Percentiles rank a stretch among this genome's conserved stretches.
These are phyloP conservation scores for Trypoxylus dichotomus DNA, from an alignment of 1,140 invertebrate genomes.

Conservation along the genomic window DNA sequence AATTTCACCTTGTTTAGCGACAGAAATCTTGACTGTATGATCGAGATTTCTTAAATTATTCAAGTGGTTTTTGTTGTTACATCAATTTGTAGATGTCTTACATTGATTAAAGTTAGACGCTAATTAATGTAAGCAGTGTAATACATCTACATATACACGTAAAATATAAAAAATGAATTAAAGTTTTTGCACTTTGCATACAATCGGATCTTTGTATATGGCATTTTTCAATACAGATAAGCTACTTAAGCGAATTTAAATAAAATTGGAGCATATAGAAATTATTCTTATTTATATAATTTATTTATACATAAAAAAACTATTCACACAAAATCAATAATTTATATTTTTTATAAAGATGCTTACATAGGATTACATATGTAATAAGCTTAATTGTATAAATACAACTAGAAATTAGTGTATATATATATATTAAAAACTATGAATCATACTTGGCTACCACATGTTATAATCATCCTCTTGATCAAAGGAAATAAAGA, in stretches of 20 bases:
- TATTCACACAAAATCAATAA: constrained; percentile 20
- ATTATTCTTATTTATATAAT: neutral
- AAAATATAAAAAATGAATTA: no score
- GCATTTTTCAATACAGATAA: no score
- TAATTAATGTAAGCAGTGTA: no score
- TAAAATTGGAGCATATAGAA: no score
- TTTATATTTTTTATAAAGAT: constrained; percentile 21
- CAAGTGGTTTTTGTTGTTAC: no score
- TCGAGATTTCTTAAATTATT: neutral
- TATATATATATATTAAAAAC: constrained; percentile 1
- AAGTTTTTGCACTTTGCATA: no score
- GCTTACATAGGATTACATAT: constrained; percentile 12
- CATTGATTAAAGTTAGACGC: no score
- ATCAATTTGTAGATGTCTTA: no score
- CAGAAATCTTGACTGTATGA: neutral
- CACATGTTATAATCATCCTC: constrained; percentile 82
- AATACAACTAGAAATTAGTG: constrained; percentile 1
- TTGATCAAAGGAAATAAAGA: constrained; percentile 81
- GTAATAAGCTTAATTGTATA: constrained; percentile 12
- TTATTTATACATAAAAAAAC: constrained; percentile 16
- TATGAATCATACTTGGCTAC: constrained; percentile 51
- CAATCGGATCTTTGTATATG: no score
- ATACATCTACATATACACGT: no score
- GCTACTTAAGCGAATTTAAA: no score
- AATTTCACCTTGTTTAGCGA: neutral